Percentiles rank a stretch among this genome's conserved stretches.
Evolutionary conservation across 2,113 vertebrate genomes (phyloP).

Genomic region (Aptenodytes forsteri): DNA sequence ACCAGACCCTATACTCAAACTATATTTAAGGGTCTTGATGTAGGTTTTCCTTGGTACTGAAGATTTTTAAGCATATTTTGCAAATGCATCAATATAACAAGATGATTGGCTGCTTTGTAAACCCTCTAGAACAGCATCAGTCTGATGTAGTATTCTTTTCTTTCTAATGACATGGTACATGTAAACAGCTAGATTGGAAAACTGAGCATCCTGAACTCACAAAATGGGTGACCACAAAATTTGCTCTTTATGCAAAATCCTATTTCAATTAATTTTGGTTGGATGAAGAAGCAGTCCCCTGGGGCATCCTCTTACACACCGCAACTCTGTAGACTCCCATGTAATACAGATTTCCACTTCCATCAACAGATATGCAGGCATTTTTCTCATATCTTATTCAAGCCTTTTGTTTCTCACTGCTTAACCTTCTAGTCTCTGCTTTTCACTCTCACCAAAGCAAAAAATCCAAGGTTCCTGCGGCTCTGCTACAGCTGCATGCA

Average conservation of each 20-base stretch:
- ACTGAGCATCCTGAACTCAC: neutral
- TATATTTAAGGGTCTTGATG: neutral
- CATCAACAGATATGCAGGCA: neutral
- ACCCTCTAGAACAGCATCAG: neutral
- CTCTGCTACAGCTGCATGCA: neutral
- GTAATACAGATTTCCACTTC: neutral
- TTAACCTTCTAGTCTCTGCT: neutral
- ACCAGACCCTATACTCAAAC: neutral
- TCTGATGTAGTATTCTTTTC: neutral
- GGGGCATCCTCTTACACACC: neutral
- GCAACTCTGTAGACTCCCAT: neutral
- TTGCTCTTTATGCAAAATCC: neutral
- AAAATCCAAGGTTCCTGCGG: neutral
- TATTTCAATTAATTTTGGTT: neutral
- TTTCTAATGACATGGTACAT: neutral
- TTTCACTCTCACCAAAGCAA: neutral
- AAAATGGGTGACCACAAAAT: neutral
- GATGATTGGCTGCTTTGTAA: neutral
- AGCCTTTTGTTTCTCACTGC: neutral
- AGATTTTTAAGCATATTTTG: neutral
- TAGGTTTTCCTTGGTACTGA: neutral
- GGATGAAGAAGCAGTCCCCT: neutral
- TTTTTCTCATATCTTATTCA: slow-evolving; percentile 16
- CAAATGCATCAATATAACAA: neutral
- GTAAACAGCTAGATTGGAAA: neutral